Evolutionary conservation across 2,797 vertebrate species (phyloP).

Genomic region (Pangasius krempfi): DNA sequence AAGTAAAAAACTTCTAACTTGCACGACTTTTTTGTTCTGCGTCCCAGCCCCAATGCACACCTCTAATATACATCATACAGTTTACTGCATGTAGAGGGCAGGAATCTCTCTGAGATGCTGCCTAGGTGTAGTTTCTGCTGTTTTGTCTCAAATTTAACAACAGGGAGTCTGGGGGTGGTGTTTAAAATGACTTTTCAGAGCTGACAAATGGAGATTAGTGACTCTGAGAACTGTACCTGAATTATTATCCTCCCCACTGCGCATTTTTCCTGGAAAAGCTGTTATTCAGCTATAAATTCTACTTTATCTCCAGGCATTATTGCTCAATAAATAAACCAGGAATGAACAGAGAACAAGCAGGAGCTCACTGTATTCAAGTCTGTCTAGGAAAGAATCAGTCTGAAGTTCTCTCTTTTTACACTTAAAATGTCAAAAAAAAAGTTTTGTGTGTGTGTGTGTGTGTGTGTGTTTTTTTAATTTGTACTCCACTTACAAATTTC

Average conservation of each 20-base stretch:
- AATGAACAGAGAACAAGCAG: slow-evolving; percentile 4
- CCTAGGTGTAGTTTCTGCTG: not conserved
- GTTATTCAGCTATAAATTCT: not conserved
- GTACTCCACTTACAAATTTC: not conserved
- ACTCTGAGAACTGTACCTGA: not conserved
- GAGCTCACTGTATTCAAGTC: not conserved
- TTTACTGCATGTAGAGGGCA: not conserved
- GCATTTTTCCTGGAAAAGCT: not conserved
- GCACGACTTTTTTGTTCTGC: not conserved
- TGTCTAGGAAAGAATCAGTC: not conserved
- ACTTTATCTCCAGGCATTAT: slow-evolving; percentile 12
- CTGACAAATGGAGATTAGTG: not conserved
- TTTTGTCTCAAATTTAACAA: not conserved
- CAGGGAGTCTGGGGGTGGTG: not conserved
- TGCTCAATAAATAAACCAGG: not conserved
- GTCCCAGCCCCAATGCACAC: not conserved
- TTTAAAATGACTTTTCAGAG: not conserved
- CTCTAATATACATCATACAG: not conserved
- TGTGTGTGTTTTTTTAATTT: not conserved
- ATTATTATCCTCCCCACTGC: not conserved
- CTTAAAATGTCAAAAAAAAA: not conserved
- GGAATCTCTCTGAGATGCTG: not conserved
- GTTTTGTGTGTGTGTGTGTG: not conserved
- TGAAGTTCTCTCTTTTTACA: not conserved
- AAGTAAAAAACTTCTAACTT: not conserved